Evolutionary conservation across 2,113 vertebrate species (phyloP).

Genomic region (Garra rufa): DNA sequence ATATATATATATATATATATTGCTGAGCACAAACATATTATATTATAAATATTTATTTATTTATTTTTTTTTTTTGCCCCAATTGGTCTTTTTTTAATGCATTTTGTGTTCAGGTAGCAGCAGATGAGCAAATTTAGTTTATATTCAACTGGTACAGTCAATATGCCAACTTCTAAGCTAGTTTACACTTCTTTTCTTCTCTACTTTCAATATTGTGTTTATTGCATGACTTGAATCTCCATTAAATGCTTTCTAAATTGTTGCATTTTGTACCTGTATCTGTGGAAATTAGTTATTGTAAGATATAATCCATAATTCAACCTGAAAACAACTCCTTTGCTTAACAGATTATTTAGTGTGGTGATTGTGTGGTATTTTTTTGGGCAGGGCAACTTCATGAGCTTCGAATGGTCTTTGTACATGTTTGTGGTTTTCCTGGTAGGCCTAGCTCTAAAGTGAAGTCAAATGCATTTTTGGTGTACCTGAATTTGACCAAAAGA

Average conservation of each 20-base stretch:
- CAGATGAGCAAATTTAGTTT: not conserved
- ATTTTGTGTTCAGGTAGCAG: no score
- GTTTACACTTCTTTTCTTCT: not conserved
- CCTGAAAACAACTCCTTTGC: not conserved
- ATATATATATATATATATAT: no score
- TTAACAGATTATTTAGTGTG: not conserved
- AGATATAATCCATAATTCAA: not conserved
- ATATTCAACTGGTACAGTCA: not conserved
- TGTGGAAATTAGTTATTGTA: not conserved
- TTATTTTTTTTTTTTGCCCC: no score
- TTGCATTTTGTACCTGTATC: not conserved
- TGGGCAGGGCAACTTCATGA: not conserved
- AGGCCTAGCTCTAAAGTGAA: not conserved
- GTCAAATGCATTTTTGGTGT: not conserved
- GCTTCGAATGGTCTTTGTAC: not conserved
- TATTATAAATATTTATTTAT: no score
- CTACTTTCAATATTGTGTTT: no score
- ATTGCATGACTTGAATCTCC: not conserved
- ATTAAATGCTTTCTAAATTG: not conserved
- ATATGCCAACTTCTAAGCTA: not conserved
- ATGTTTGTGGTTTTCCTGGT: not conserved
- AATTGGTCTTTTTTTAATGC: not conserved
- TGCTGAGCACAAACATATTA: not conserved
- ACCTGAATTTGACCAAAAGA: constrained; percentile 38
- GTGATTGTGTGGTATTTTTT: not conserved